Evolutionary conservation across 2,888 invertebrate genomes (phyloP).

Genomic region (Volucella inanis): DNA sequence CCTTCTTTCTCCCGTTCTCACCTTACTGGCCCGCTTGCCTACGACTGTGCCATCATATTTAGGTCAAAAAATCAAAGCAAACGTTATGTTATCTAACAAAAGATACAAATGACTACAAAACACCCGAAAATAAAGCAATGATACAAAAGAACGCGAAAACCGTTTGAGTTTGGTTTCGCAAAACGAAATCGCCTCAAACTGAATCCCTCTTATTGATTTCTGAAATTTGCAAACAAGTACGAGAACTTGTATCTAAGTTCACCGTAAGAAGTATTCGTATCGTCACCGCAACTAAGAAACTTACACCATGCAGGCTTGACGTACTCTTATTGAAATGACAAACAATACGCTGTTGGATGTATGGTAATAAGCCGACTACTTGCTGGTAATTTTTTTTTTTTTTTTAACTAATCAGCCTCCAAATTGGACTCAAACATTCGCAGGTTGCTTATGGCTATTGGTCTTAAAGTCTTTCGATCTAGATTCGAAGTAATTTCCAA

Average conservation of each 20-base stretch:
- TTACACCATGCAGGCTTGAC: not conserved
- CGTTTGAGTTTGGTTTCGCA: not conserved
- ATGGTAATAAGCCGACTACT: slow-evolving; percentile 28
- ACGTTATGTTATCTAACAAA: slow-evolving; percentile 54
- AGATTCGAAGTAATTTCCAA: slow-evolving; percentile 32
- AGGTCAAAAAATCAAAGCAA: slow-evolving; percentile 64
- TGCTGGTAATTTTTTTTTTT: slow-evolving; percentile 25
- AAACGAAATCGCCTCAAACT: slow-evolving; percentile 11
- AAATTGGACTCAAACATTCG: slow-evolving; percentile 27
- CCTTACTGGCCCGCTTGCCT: not conserved
- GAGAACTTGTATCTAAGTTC: too few species aligned
- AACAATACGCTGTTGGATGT: slow-evolving; percentile 35
- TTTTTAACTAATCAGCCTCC: slow-evolving; percentile 36
- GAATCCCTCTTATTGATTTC: slow-evolving; percentile 47
- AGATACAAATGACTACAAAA: slow-evolving; percentile 27
- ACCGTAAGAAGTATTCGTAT: too few species aligned
- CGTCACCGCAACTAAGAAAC: too few species aligned
- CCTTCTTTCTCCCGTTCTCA: not conserved
- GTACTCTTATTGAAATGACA: slow-evolving; percentile 42
- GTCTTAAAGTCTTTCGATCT: slow-evolving; percentile 29
- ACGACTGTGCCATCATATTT: slow-evolving; percentile 29
- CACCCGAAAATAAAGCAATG: not conserved
- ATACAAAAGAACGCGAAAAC: slow-evolving; percentile 7
- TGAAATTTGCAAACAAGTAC: slow-evolving; percentile 7
- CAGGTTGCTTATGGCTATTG: slow-evolving; percentile 9